Conservation (phyloP, 1,140 invertebrate genomes). For the Sogatella furcifera region DNA sequence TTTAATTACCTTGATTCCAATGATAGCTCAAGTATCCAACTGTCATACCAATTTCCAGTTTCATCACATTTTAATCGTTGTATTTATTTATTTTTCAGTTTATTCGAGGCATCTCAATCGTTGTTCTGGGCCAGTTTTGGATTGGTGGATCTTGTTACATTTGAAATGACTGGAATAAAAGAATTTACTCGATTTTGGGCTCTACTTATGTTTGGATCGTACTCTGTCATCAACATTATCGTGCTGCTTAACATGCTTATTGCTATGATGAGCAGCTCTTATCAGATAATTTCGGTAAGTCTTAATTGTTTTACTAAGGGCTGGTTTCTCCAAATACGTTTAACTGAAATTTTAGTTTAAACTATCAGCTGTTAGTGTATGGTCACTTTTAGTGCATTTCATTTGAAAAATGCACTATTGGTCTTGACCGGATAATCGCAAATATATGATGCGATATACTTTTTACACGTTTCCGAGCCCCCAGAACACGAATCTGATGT, state of each 20-base stretch:
- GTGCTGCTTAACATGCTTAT: constrained; percentile 90
- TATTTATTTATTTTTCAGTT: constrained; percentile 40
- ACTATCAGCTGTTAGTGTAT: no score
- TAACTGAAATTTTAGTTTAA: no score
- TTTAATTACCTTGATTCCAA: no score
- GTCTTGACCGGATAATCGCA: no score
- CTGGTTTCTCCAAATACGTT: no score
- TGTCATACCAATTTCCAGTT: no score
- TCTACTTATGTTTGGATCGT: constrained; percentile 76
- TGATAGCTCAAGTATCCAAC: no score
- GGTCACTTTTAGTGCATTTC: no score
- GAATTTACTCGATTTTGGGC: constrained; percentile 82
- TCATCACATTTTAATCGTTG: neutral
- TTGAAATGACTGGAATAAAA: constrained; percentile 76
- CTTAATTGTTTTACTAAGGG: neutral
- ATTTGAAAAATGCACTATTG: no score
- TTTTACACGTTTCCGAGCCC: no score
- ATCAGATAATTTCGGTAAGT: constrained; percentile 81
- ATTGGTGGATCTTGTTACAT: constrained; percentile 74
- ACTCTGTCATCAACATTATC: constrained; percentile 85
- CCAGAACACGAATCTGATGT: no score
- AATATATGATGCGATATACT: no score
- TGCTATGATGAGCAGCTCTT: constrained; percentile 95
- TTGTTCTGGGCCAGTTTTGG: constrained; percentile 92
- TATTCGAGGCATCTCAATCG: constrained; percentile 89